Conservation (phyloP, 2,888 invertebrate species). For the Scaeva pyrastri region DNA sequence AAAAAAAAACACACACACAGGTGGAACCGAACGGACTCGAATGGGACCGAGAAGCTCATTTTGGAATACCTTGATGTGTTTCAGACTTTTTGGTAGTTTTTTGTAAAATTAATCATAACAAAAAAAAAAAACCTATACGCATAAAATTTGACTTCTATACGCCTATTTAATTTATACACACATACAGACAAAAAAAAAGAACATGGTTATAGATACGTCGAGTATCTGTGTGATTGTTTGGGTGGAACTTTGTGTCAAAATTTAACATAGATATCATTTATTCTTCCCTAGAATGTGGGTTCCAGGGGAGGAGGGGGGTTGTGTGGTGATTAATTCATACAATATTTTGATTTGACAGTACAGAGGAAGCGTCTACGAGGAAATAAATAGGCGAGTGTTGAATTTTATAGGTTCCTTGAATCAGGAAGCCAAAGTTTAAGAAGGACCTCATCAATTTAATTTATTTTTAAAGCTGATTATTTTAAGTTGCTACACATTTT, state of each 20-base stretch:
- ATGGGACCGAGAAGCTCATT: constrained; percentile 2
- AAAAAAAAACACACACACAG: constrained; percentile 19
- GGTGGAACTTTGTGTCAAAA: constrained; percentile 30
- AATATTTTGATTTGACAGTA: constrained; percentile 32
- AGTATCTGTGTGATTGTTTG: constrained; percentile 18
- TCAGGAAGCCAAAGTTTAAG: background rate
- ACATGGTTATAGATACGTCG: no score
- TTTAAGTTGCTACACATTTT: background rate
- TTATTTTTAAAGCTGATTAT: constrained; percentile 11
- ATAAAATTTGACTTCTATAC: constrained; percentile 28
- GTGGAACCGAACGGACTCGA: background rate
- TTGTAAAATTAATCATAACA: constrained; percentile 56
- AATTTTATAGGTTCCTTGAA: background rate
- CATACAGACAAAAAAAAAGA: no score
- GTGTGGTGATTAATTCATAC: constrained; percentile 9
- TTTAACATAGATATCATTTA: background rate
- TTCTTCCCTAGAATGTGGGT: background rate
- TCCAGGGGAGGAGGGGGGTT: background rate
- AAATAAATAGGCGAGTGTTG: background rate
- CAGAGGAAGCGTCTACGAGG: no score
- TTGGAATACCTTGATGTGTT: background rate
- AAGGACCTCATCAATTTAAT: background rate
- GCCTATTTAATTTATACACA: constrained; percentile 8
- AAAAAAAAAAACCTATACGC: constrained; percentile 30
- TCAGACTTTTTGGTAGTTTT: constrained; percentile 16